Conservation (phyloP, 2,113 vertebrate genomes). For the Engystomops pustulosus region DNA sequence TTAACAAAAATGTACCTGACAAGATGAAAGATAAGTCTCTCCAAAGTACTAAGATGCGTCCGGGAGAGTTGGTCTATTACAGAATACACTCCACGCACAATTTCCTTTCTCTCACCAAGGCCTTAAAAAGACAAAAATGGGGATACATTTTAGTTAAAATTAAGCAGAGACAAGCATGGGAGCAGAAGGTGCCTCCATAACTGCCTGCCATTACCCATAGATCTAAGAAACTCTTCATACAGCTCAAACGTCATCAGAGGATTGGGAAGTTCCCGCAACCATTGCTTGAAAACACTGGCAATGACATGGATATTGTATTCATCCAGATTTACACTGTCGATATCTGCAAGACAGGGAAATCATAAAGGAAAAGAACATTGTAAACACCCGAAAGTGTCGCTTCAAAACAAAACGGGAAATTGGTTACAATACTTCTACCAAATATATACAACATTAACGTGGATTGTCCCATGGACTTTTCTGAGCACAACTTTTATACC, state of each 20-base stretch:
- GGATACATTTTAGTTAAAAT: too few relatives aligned
- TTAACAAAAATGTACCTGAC: slow-evolving; percentile 81
- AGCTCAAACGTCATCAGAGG: slow-evolving; percentile 98
- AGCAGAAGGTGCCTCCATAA: not conserved
- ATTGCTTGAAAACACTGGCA: slow-evolving; percentile 97
- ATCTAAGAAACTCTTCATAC: slow-evolving; percentile 94
- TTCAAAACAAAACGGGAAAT: too few relatives aligned
- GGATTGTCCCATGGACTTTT: too few relatives aligned
- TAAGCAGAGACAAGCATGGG: too few relatives aligned
- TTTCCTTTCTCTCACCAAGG: slow-evolving; percentile 93
- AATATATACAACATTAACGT: too few relatives aligned
- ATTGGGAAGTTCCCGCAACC: slow-evolving; percentile 95
- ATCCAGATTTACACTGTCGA: slow-evolving; percentile 88
- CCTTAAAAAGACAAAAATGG: slow-evolving; percentile 70
- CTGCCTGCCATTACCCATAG: slow-evolving; percentile 79
- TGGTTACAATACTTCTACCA: too few relatives aligned
- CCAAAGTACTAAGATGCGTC: slow-evolving; percentile 92
- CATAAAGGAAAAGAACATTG: not conserved
- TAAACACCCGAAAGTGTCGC: too few relatives aligned
- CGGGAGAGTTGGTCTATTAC: slow-evolving; percentile 95
- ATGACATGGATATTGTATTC: slow-evolving; percentile 99
- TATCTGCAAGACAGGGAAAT: slow-evolving; percentile 75
- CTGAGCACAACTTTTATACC: too few relatives aligned
- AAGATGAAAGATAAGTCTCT: slow-evolving; percentile 95
- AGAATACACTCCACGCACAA: slow-evolving; percentile 87